Evolutionary conservation across 2,888 invertebrate species (phyloP).

Genomic region (Lithophane semibrunnea): DNA sequence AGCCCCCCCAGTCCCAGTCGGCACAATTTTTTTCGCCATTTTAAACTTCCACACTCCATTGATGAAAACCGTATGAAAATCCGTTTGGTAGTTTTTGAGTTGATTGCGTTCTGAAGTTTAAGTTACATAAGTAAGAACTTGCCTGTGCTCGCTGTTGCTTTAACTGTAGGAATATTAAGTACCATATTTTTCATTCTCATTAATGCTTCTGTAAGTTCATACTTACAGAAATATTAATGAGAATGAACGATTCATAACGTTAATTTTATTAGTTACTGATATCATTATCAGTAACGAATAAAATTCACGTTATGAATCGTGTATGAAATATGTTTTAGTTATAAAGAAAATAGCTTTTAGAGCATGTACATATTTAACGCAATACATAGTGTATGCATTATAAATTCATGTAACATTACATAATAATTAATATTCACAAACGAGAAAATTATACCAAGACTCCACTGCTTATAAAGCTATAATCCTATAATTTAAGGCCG

Average conservation of each 20-base stretch:
- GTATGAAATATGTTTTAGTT: neutral
- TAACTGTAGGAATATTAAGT: neutral
- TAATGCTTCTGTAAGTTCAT: neutral
- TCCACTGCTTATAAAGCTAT: neutral
- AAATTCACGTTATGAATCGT: neutral
- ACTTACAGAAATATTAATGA: too few relatives aligned
- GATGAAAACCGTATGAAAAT: too few relatives aligned
- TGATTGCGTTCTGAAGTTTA: too few relatives aligned
- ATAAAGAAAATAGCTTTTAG: neutral
- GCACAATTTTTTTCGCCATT: too few relatives aligned
- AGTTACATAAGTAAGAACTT: too few relatives aligned
- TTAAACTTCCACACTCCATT: too few relatives aligned
- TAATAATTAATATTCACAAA: neutral
- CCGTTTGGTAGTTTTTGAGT: too few relatives aligned
- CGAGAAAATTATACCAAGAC: neutral
- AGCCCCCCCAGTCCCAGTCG: too few relatives aligned
- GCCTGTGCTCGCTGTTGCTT: too few relatives aligned
- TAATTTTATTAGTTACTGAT: too few relatives aligned
- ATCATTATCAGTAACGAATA: neutral
- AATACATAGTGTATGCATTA: neutral
- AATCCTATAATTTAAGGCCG: neutral
- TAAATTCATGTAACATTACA: neutral
- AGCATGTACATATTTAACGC: neutral
- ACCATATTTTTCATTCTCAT: neutral
- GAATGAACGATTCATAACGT: too few relatives aligned